Evolutionary conservation across 2,888 invertebrate species (phyloP).

Genomic region (Parthenolecanium corni): DNA sequence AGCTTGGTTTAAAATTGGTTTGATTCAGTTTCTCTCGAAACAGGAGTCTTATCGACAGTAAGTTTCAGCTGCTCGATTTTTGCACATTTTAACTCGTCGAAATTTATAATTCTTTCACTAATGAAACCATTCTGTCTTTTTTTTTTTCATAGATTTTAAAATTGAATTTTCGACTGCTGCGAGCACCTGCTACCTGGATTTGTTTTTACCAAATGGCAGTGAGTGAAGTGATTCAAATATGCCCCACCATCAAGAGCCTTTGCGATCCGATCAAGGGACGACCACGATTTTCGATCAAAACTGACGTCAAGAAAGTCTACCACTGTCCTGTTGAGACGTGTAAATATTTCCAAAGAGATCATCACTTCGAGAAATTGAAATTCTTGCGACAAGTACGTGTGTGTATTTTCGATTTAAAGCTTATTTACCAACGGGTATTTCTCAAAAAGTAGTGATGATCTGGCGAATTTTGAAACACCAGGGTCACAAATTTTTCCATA

Average conservation of each 20-base stretch:
- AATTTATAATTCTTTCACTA: too few species aligned
- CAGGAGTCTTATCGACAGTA: too few species aligned
- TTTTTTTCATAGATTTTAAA: too few species aligned
- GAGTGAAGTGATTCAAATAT: neutral
- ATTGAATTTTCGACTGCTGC: too few species aligned
- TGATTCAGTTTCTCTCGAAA: too few species aligned
- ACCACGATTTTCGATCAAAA: constrained; percentile 7
- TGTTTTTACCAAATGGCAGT: neutral
- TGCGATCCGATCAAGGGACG: constrained; percentile 5
- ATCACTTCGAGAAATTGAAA: constrained; percentile 13
- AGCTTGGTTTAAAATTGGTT: too few species aligned
- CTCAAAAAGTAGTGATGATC: neutral
- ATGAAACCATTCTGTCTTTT: too few species aligned
- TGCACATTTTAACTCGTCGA: too few species aligned
- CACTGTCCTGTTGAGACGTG: constrained; percentile 20
- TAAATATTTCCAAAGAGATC: constrained; percentile 9
- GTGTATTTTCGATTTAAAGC: neutral
- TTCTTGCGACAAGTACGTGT: constrained; percentile 9
- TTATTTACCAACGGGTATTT: neutral
- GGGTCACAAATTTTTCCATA: too few species aligned
- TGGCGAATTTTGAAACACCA: neutral
- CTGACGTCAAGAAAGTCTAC: constrained; percentile 14
- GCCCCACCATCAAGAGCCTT: constrained; percentile 4
- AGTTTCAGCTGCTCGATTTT: too few species aligned
- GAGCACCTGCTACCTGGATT: too few species aligned